A percentile compares a stretch with the other conserved stretches of the same genome.
Conservation (phyloP, 2,113 vertebrate species). For the Candoia aspera region DNA sequence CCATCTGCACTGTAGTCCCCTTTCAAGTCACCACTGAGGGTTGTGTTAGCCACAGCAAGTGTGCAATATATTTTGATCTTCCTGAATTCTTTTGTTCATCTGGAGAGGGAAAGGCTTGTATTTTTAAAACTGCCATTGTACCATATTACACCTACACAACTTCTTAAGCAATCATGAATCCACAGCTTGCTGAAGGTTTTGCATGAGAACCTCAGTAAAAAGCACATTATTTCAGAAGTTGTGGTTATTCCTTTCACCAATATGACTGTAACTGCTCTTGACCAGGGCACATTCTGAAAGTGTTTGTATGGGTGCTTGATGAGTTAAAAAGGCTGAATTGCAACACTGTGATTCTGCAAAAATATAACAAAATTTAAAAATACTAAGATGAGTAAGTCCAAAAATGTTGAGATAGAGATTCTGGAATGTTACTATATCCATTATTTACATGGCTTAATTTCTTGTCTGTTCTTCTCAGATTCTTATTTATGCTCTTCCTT, state of each 20-base stretch:
- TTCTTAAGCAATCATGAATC: conserved; percentile 18
- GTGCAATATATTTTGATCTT: too few relatives aligned
- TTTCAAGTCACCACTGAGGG: neutral
- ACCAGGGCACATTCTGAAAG: neutral
- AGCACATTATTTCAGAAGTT: neutral
- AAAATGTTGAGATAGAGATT: neutral
- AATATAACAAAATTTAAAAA: neutral
- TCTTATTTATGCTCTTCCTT: conserved; percentile 7
- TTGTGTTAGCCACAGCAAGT: neutral
- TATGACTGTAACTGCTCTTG: neutral
- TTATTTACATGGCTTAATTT: neutral
- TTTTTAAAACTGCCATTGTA: neutral
- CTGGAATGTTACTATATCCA: neutral
- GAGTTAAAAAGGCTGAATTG: neutral
- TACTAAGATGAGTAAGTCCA: neutral
- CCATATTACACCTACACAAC: neutral
- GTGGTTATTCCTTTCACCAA: neutral
- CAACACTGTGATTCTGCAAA: neutral
- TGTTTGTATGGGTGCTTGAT: neutral
- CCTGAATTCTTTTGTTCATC: neutral
- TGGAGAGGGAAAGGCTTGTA: neutral
- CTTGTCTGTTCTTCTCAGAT: conserved; percentile 9
- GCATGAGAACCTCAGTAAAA: neutral
- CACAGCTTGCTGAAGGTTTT: neutral
- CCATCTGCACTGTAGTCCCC: neutral